Conservation (phyloP, 1,140 invertebrate genomes). For the Mizuhopecten yessoensis region DNA sequence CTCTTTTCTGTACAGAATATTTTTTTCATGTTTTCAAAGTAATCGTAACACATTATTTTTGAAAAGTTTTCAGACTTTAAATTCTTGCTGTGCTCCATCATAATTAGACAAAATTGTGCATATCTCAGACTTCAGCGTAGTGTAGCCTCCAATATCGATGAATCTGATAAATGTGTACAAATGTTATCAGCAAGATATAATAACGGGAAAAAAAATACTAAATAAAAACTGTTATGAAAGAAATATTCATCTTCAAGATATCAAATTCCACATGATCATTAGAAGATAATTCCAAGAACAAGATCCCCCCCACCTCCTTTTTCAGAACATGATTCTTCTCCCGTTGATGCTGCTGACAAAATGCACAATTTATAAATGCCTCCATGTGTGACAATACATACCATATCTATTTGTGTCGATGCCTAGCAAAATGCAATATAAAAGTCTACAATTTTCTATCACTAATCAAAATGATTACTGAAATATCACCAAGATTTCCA, state of each 20-base stretch:
- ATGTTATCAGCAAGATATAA: too few species aligned
- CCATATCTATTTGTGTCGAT: constrained; percentile 27
- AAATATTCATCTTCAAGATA: too few species aligned
- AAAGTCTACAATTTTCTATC: background rate
- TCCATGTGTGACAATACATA: constrained; percentile 33
- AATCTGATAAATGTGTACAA: background rate
- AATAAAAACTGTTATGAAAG: too few species aligned
- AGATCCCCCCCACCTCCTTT: too few species aligned
- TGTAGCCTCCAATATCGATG: background rate
- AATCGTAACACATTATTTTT: too few species aligned
- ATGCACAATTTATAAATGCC: background rate
- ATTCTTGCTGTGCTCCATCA: background rate
- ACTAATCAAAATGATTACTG: background rate
- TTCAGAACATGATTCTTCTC: background rate
- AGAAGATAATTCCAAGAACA: too few species aligned
- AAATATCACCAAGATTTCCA: background rate
- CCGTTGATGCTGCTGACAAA: background rate
- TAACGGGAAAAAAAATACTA: too few species aligned
- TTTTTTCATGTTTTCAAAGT: background rate
- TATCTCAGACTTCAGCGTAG: too few species aligned
- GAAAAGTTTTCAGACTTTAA: background rate
- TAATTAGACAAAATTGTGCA: background rate
- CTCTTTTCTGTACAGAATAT: background rate
- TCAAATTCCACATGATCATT: too few species aligned
- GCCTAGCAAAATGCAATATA: constrained; percentile 16